A percentile compares a stretch with the other conserved stretches of the same genome.
Conservation (phyloP, 2,113 vertebrate species). For the Mormyrus lacerda region DNA sequence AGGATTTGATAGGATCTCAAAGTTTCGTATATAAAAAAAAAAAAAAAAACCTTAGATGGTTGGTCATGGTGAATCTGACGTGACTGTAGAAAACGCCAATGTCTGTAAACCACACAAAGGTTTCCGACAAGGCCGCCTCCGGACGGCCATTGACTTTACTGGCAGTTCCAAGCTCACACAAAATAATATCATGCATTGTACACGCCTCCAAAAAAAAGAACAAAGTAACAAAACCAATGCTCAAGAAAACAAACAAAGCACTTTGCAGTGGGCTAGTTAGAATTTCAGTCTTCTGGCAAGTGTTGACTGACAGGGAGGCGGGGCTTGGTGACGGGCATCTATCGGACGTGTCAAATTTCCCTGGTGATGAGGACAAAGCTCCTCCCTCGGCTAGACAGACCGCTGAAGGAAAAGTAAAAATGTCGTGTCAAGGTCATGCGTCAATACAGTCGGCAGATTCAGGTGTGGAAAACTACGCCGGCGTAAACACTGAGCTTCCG, state of each 20-base stretch:
- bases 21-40: constrained; percentile 65
- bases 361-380: constrained; percentile 51
- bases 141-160: constrained; percentile 37
- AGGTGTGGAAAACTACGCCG: constrained; percentile 47
- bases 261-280: constrained; percentile 43
- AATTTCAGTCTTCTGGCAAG: constrained; percentile 43
- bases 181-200: constrained; percentile 64
- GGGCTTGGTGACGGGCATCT: constrained; percentile 61
- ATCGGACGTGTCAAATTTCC: constrained; percentile 58
- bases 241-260: constrained; percentile 34
- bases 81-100: constrained; percentile 36
- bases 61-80: constrained; percentile 51
- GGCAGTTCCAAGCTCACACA: constrained; percentile 54
- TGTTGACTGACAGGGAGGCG: constrained; percentile 48
- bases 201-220: constrained; percentile 22
- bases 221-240: constrained; percentile 32
- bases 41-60: constrained; percentile 60
- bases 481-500: not conserved
- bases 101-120: constrained; percentile 38
- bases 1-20: constrained; percentile 51
- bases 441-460: constrained; percentile 48
- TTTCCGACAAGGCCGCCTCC: constrained; percentile 37
- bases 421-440: constrained; percentile 54
- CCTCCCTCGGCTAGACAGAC: constrained; percentile 55
- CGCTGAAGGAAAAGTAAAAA: constrained; percentile 68